These are phyloP conservation scores for Phymanthus crucifer DNA, from an alignment of 92 coral and sea anemone species.

Conservation along the genomic window DNA sequence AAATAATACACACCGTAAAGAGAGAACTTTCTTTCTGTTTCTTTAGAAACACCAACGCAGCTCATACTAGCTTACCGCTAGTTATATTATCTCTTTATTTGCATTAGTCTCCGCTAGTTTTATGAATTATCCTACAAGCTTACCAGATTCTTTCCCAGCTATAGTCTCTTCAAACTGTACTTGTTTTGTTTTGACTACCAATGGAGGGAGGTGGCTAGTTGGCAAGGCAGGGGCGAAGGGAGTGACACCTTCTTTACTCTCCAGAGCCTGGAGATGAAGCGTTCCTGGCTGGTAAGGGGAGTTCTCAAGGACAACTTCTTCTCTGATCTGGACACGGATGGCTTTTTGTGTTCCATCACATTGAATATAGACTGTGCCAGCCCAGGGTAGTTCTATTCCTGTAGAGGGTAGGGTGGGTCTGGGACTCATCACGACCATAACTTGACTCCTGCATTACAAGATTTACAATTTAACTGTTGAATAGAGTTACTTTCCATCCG, in stretches of 20 bases:
- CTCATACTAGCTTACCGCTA: too few relatives aligned
- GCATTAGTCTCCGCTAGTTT: too few relatives aligned
- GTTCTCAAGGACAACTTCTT: conserved; percentile 79
- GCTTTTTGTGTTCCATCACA: conserved; percentile 93
- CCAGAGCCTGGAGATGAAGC: conserved; percentile 59
- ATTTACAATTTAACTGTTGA: not conserved
- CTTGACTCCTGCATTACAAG: conserved; percentile 74
- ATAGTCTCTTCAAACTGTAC: conserved; percentile 63
- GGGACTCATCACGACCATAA: conserved; percentile 79
- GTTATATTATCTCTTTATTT: too few relatives aligned
- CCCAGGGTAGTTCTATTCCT: conserved; percentile 89
- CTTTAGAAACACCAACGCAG: too few relatives aligned
- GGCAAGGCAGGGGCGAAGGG: conserved; percentile 67
- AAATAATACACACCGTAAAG: too few relatives aligned
- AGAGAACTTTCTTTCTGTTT: too few relatives aligned
- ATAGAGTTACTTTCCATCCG: not conserved
- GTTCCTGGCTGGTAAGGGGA: conserved; percentile 80
- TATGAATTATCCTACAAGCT: conserved; percentile 9
- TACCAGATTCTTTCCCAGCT: conserved; percentile 76
- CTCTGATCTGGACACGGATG: conserved; percentile 86
- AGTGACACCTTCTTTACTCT: conserved; percentile 51
- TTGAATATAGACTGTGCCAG: conserved; percentile 85
- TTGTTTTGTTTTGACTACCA: conserved; percentile 68
- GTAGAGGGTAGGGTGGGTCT: conserved; percentile 64
- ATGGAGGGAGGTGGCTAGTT: conserved; percentile 59